Percentiles rank a stretch among this genome's conserved stretches.
Conservation (phyloP, 2,888 invertebrate species). For the Callyntrura sp. region DNA sequence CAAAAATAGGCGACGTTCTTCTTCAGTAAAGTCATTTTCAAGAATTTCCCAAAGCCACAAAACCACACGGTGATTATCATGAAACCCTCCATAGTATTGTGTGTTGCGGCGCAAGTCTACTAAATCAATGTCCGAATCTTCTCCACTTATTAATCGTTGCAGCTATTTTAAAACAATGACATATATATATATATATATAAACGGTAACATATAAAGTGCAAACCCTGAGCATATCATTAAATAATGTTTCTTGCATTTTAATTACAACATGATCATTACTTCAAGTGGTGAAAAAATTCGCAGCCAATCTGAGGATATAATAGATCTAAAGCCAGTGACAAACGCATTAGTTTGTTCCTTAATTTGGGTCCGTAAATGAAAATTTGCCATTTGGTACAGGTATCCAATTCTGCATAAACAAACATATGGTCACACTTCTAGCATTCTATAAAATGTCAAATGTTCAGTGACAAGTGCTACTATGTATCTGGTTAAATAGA, state of each 20-base stretch:
- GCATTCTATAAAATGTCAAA: no score
- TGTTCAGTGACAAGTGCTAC: no score
- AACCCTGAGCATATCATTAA: not conserved
- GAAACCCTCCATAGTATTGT: conserved; percentile 99
- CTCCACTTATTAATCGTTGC: conserved; percentile 97
- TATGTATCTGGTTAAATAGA: not conserved
- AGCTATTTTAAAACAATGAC: conserved; percentile 87
- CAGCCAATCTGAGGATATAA: conserved; percentile 98
- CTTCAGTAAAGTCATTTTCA: conserved; percentile 96
- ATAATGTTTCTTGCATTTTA: not conserved
- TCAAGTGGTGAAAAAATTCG: conserved; percentile 98
- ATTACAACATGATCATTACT: conserved; percentile 85
- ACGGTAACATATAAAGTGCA: no score
- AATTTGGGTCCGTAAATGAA: conserved; percentile 99
- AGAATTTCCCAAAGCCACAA: conserved; percentile 99
- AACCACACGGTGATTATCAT: conserved; percentile 98
- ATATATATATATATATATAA: no score
- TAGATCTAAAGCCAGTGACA: conserved; percentile 97
- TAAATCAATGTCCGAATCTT: conserved; percentile 96
- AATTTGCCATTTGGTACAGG: conserved; percentile 99
- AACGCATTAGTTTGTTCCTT: conserved; percentile 98
- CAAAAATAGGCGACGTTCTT: conserved; percentile 96
- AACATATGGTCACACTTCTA: not conserved
- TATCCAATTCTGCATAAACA: conserved; percentile 93
- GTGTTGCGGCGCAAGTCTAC: conserved; percentile 95